Base-by-base conservation (phyloP, 2,113 vertebrate genomes). In the Prunella fulvescens region DNA sequence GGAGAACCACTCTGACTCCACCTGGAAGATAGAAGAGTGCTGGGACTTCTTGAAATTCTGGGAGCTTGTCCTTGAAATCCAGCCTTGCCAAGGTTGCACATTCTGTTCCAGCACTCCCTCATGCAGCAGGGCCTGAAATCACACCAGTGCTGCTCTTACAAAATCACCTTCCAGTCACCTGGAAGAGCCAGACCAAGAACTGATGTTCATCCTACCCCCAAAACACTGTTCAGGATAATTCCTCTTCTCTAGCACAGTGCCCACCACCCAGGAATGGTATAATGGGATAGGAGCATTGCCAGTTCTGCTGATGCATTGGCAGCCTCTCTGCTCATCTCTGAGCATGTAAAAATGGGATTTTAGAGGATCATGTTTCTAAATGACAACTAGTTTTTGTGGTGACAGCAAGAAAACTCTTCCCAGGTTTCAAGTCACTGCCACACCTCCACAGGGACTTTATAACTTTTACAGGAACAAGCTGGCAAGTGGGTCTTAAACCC, bases 221-320 rank as follows among this genome's bases (percentile, higher is more conserved):
- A 89, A 72, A 73, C 22, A 12, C 1, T 66, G 28, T 10, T 61
- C 33, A 66, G 29, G 22, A 11, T 42, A 72, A 45, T 54, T 51
- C 48, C 26, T 72, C n/a, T 50, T 53, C 37, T 69, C 64, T 25
- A 45, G 72, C 29, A 22, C 3, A 4, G 33, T 37, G 24, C 17
- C 33, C 8, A 33, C 19, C 1, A 5, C 7, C 25, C 25, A 61
- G 17, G 23, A 73, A 40, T 47, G 54, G 9, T 20, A 1, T 10
- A 14, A 73, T 0, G 0, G 42, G n/a, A 25, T 5, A 60, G 65
- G 19, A 91, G 31, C 31, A 39, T 7, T 66, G 42, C 10, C 2
- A 13, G 39, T 20, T 37, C 42, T 70, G 45, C n/a, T 82, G 89
- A 57, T 2, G 3, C 2, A 2, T 25, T 45, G 66, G 12, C n/a